Evolutionary conservation across 2,888 invertebrate species (phyloP).

Genomic region (Chironomus tentans): DNA sequence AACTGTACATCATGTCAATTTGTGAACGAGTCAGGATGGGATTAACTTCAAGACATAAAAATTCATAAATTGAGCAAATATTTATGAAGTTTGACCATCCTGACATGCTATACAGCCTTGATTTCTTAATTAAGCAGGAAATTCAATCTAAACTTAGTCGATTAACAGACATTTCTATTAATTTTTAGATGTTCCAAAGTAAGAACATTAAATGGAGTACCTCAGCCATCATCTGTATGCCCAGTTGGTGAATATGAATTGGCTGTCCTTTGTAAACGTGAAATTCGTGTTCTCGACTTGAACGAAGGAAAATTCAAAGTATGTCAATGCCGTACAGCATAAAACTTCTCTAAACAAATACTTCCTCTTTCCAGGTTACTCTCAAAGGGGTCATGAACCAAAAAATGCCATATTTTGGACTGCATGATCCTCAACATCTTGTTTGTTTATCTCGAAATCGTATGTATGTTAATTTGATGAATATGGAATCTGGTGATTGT

Average conservation of each 20-base stretch:
- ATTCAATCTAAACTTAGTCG: not conserved
- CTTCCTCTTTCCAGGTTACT: conserved; percentile 47
- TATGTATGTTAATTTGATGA: conserved; percentile 84
- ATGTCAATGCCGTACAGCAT: not conserved
- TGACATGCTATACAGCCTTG: too few relatives aligned
- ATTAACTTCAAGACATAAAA: too few relatives aligned
- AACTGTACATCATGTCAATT: too few relatives aligned
- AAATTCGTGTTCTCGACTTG: conserved; percentile 69
- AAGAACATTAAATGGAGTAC: conserved; percentile 60
- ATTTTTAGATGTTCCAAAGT: conserved; percentile 52
- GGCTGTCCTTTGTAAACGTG: conserved; percentile 71
- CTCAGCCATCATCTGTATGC: conserved; percentile 67
- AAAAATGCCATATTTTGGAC: conserved; percentile 82
- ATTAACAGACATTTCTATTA: not conserved
- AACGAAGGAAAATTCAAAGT: conserved; percentile 54
- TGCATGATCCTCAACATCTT: conserved; percentile 64
- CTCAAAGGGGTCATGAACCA: conserved; percentile 85
- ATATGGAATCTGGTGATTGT: conserved; percentile 60
- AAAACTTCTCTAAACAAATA: not conserved
- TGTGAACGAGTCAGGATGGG: too few relatives aligned
- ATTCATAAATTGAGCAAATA: too few relatives aligned
- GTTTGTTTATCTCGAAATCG: conserved; percentile 77
- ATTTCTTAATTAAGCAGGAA: not conserved
- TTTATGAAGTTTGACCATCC: too few relatives aligned
- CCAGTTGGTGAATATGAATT: conserved; percentile 68